These are phyloP conservation scores for Drosophila hydei DNA, from an alignment of 1,140 invertebrate species.

Conservation along the genomic window DNA sequence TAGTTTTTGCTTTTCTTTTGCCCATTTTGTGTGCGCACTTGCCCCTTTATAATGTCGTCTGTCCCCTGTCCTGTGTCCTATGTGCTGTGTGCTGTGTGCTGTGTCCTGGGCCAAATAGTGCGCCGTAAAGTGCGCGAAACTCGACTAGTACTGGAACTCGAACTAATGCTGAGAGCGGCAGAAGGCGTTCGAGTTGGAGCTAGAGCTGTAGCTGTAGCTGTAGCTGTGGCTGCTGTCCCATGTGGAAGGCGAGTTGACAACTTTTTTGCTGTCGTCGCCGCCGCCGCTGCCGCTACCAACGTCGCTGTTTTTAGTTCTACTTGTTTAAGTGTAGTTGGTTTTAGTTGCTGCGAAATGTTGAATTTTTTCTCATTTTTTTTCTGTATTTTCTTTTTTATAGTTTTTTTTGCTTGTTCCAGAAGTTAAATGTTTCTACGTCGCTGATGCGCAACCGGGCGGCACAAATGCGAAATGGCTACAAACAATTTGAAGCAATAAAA, in stretches of 20 bases:
- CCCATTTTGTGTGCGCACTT: conserved; percentile 35
- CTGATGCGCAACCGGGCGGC: conserved; percentile 72
- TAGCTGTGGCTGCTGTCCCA: conserved; percentile 20
- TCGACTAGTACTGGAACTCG: conserved; percentile 50
- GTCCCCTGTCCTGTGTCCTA: neutral
- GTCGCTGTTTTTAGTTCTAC: conserved; percentile 64
- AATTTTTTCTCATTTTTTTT: conserved; percentile 27
- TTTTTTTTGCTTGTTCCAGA: conserved; percentile 61
- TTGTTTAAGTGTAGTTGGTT: conserved; percentile 77
- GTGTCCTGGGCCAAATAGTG: conserved; percentile 54
- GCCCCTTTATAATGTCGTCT: conserved; percentile 39
- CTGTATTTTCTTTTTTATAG: conserved; percentile 13
- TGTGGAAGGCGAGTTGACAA: conserved; percentile 66
- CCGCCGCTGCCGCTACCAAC: conserved; percentile 15
- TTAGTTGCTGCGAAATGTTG: conserved; percentile 59
- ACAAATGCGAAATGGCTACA: conserved; percentile 82
- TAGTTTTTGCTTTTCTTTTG: conserved; percentile 45
- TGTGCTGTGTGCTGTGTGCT: conserved; percentile 7
- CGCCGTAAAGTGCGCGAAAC: conserved; percentile 65
- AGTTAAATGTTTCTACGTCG: conserved; percentile 78
- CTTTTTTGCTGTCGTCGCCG: conserved; percentile 66
- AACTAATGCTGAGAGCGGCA: conserved; percentile 44
- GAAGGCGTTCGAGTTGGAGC: neutral
- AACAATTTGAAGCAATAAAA: conserved; percentile 82
- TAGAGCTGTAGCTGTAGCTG: conserved; percentile 6